Conservation (phyloP, 2,113 vertebrate species). For the Ptilorrhoa leucosticta region DNA sequence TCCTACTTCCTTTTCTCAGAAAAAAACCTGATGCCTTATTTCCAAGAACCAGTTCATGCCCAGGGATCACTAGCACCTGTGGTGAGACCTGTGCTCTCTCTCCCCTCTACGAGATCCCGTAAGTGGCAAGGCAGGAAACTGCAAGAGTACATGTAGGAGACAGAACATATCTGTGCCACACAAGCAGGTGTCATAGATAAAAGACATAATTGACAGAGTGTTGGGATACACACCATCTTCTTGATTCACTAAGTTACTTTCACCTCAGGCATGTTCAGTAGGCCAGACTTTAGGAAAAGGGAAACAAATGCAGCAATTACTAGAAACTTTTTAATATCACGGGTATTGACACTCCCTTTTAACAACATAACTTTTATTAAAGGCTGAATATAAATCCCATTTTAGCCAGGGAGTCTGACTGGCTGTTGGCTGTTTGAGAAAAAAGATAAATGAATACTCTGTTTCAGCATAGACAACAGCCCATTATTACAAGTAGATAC, state of each 20-base stretch:
- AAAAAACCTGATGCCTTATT: neutral
- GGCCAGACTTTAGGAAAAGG: neutral
- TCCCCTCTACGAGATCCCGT: accelerated
- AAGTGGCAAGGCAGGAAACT: neutral
- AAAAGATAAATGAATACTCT: neutral
- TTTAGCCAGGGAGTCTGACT: neutral
- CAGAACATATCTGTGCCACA: neutral
- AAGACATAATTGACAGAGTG: neutral
- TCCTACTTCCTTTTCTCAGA: neutral
- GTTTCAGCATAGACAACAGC: neutral
- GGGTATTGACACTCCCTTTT: neutral
- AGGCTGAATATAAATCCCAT: neutral
- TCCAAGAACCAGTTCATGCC: neutral
- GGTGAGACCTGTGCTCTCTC: neutral
- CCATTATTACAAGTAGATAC: neutral
- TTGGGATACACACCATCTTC: neutral
- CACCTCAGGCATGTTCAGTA: neutral
- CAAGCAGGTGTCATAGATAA: neutral
- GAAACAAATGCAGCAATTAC: neutral
- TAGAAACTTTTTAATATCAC: neutral
- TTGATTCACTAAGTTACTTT: neutral
- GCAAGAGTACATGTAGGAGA: neutral
- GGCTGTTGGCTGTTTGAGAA: neutral
- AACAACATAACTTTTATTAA: neutral
- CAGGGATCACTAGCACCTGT: accelerated